A percentile compares a stretch with the other conserved stretches of the same genome.
These are phyloP conservation scores for Sardina pilchardus DNA, from an alignment of 2,113 vertebrate species.

Conservation along the genomic window DNA sequence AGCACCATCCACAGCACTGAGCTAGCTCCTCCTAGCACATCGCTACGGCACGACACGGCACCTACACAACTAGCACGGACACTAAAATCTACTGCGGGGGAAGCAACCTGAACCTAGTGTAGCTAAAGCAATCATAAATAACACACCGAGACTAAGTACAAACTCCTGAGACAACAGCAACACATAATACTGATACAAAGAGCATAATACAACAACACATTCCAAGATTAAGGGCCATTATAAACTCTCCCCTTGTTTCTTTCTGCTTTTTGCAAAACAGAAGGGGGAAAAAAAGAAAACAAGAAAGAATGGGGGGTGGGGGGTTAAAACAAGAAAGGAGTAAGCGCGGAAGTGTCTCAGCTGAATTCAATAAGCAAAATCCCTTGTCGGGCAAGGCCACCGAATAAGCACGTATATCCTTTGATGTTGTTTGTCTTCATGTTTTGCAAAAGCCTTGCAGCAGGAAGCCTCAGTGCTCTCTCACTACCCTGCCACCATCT, in stretches of 20 bases:
- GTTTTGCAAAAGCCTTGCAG: not conserved
- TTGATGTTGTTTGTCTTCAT: constrained; percentile 7
- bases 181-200: constrained; percentile 10
- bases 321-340: not conserved
- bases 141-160: not conserved
- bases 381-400: not conserved
- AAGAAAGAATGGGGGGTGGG: not conserved
- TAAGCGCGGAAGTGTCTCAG: not conserved
- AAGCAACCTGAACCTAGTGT: too few species aligned
- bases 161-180: constrained; percentile 12
- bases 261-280: not conserved
- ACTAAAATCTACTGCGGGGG: not conserved
- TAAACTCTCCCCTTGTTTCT: not conserved
- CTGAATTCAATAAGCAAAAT: not conserved
- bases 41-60: not conserved
- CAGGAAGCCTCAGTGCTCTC: not conserved
- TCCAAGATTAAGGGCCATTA: not conserved
- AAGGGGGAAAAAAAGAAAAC: too few species aligned
- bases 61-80: not conserved
- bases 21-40: not conserved
- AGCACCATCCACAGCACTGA: not conserved
- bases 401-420: not conserved
- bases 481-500: not conserved
- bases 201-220: not conserved
- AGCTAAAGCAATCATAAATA: constrained; percentile 2